phyloP scores from a whole-genome alignment of 2,888 invertebrate species.

The Liodrosophila aerea region DNA sequence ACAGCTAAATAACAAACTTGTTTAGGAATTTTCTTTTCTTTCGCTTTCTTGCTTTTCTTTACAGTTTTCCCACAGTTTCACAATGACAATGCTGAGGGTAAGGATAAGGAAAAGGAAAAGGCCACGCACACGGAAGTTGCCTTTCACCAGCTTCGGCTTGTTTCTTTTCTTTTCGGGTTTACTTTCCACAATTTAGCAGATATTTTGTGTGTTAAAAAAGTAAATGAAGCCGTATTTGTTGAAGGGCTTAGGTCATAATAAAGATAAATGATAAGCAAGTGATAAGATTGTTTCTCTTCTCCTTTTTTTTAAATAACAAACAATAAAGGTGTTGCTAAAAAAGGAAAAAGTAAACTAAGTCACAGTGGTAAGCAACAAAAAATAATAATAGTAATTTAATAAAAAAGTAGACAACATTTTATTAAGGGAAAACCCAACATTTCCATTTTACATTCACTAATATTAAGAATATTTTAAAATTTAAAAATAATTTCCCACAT shows the following conservation, averaged over 20 bases:
- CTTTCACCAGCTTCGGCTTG: conserved; percentile 59
- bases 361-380: conserved; percentile 31
- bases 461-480: too few species aligned
- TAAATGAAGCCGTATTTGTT: conserved; percentile 74
- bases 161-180: conserved; percentile 13
- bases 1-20: conserved; percentile 77
- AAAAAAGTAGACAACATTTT: too few species aligned
- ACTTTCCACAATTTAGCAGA: conserved; percentile 24
- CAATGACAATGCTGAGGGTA: conserved; percentile 64
- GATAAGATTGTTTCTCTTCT: conserved; percentile 64
- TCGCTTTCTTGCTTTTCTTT: too few species aligned
- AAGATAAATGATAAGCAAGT: conserved; percentile 78
- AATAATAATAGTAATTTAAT: not conserved
- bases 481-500: too few species aligned
- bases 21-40: conserved; percentile 57
- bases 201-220: conserved; percentile 61
- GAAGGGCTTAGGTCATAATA: conserved; percentile 76
- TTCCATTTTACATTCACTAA: too few species aligned
- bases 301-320: conserved; percentile 49
- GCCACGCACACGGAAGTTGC: conserved; percentile 72
- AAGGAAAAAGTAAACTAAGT: conserved; percentile 4
- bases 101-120: conserved; percentile 57
- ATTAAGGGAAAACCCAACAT: too few species aligned
- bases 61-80: conserved; percentile 51
- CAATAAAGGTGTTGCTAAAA: conserved; percentile 26